phyloP scores from a whole-genome alignment of 1,140 invertebrate genomes.

The Chrysopa pallens region DNA sequence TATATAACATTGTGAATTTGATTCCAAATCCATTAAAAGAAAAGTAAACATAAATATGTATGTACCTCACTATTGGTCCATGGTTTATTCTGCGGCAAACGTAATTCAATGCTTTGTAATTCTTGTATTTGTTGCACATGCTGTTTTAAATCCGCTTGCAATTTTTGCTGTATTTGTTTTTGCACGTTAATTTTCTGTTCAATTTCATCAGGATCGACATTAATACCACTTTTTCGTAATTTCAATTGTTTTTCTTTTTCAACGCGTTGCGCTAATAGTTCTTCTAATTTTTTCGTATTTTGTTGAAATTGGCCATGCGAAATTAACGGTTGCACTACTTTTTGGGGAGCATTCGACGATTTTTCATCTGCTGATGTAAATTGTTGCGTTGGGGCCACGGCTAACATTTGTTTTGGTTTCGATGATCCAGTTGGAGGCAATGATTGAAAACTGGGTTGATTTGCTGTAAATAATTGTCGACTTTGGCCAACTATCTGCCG shows the following conservation, averaged over 20 bases:
- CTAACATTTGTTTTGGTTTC: conserved; percentile 9
- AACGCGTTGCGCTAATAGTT: conserved; percentile 19
- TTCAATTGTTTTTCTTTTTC: conserved; percentile 15
- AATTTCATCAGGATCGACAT: conserved; percentile 10
- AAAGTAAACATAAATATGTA: background rate
- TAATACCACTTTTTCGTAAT: conserved; percentile 9
- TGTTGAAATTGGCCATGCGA: conserved; percentile 18
- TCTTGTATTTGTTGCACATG: conserved; percentile 24
- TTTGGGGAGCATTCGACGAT: conserved; percentile 7
- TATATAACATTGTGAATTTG: too few species aligned
- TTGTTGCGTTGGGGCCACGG: conserved; percentile 5
- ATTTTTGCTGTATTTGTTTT: conserved; percentile 21
- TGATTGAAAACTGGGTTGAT: conserved; percentile 8
- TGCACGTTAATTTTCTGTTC: conserved; percentile 19
- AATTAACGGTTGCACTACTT: conserved; percentile 12
- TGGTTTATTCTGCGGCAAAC: conserved; percentile 21
- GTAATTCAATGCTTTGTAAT: conserved; percentile 20
- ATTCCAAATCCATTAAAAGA: too few species aligned
- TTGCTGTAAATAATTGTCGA: conserved; percentile 11
- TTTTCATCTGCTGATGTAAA: conserved; percentile 8
- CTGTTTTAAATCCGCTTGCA: conserved; percentile 22
- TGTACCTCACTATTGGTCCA: conserved; percentile 16
- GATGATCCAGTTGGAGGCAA: conserved; percentile 3
- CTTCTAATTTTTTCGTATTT: conserved; percentile 21
- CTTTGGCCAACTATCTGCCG: conserved; percentile 3